Evolutionary conservation across 2,888 invertebrate species (phyloP), one percentile per base, ranked within the genome.

Genomic region (Dexiosoma caninum): DNA sequence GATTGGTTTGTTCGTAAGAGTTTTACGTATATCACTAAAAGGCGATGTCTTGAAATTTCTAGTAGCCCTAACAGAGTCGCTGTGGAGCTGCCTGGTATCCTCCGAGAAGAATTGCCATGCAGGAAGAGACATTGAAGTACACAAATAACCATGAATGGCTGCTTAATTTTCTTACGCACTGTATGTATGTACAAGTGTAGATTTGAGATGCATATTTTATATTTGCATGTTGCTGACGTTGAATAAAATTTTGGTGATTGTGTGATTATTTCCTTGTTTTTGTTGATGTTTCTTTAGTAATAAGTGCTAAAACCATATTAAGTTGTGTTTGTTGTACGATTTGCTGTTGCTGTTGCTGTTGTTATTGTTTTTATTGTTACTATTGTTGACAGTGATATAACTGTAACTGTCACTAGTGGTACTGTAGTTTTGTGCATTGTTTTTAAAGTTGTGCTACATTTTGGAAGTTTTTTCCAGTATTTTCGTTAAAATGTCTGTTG

Each of bases 401-500:
- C 23, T 64, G 57, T 70, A 32, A 51, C 44, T 64, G 64, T 57
- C 42, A 76, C 9, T 69, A 23, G 12, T 59, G 55, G 8, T 75
- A 19, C 62, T 37, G 40, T 69, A n/a, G n/a, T 32, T 23, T n/a
- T 37, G 37, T 67, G 57, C 77, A 84, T 87, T 87, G 86, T 87
- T 86, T 86, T 86, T 86, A 84, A 86, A 84, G 82, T 83, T 83
- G 86, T 83, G 85, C 85, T 85, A 86, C 86, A 84, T 75, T 84
- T 74, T 59, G 77, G 83, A 84, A 77, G n/a, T n/a, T n/a, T 86
- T 86, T 85, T 83, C 83, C 78, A 82, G 32, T 64, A 42, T 21
- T 64, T 69, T 74, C 55, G 6, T 10, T 57, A 37, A 46, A 32
- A 37, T 71, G 44, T 32, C 46, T 70, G 32, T 14, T 78, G 64